Evolutionary conservation across 2,888 invertebrate species (phyloP).

Genomic region (Tenthredo notha): DNA sequence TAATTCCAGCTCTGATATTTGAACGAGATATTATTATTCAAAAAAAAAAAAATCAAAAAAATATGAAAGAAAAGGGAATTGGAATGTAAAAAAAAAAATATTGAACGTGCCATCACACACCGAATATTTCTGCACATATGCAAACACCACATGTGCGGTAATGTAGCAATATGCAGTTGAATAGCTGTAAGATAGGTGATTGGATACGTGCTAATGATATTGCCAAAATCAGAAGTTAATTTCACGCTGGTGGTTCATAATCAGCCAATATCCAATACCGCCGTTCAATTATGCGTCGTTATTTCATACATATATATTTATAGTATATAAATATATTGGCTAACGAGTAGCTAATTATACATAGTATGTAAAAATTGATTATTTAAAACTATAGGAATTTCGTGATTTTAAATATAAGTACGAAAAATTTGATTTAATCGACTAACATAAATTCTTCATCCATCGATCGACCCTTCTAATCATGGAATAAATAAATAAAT

Average conservation of each 20-base stretch:
- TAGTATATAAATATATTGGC: not conserved
- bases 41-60: not conserved
- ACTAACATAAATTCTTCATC: not conserved
- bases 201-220: constrained; percentile 37
- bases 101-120: not conserved
- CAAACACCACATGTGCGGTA: not conserved
- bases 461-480: not conserved
- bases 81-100: not conserved
- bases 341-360: not conserved
- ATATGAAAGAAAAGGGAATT: not conserved
- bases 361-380: not conserved
- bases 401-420: not conserved
- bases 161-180: not conserved
- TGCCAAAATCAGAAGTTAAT: constrained; percentile 31
- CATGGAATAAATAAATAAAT: not conserved
- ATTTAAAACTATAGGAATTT: not conserved
- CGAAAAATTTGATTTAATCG: not conserved
- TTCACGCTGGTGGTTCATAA: constrained; percentile 40
- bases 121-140: not conserved
- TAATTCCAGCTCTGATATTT: not conserved
- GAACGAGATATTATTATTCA: not conserved
- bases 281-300: constrained; percentile 8
- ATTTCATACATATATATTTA: not conserved
- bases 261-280: constrained; percentile 32
- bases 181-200: not conserved